Base-by-base conservation (phyloP, 2,113 vertebrate genomes). In the Cheilinus undulatus region DNA sequence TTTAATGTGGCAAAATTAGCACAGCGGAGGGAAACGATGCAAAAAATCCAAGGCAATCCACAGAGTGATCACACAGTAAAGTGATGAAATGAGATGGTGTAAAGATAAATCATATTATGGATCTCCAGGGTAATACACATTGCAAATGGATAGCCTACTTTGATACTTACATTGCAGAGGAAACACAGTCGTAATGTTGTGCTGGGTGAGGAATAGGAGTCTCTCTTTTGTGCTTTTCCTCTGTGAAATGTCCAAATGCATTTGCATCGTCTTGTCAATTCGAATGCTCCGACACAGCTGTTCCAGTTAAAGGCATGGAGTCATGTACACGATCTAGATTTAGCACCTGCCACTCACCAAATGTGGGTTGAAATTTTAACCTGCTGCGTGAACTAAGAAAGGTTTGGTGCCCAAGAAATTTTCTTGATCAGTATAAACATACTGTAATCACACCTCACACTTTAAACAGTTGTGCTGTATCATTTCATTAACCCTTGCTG, bases 81-180 rank as follows among this genome's bases (percentile, higher is more conserved):
- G 50, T 79, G 82, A 78, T 53, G 51, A 91, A 87, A 87, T 75
- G 56, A 88, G 80, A 84, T 73, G 79, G 62, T 67, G 73, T 84
- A 50, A 74, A 84, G 81, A 89, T 83, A 67, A 88, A 83, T 81
- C 69, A 42, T 42, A 69, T 75, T 69, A 62, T 56, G 76, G 63
- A 83, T 92, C 85, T 91, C 68, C 12, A 46, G 85, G 85, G 88
- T 89, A 84, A 91, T 89, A 73, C 73, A 85, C 75, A 85, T 85
- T 75, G 74, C 82, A 82, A 88, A 90, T 80, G 84, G 74, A 84
- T 78, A 76, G 73, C 82, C 64, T 54, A 69, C 71, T 87, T 88
- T 89, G 88, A 90, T 85, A 69, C 70, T 74, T 65, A 48, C 64
- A 82, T 82, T 80, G 78, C 85, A 79, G 15, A n/a, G 64, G 87